Base-by-base conservation (phyloP, 2,113 vertebrate species). In the Tupaia tana region DNA sequence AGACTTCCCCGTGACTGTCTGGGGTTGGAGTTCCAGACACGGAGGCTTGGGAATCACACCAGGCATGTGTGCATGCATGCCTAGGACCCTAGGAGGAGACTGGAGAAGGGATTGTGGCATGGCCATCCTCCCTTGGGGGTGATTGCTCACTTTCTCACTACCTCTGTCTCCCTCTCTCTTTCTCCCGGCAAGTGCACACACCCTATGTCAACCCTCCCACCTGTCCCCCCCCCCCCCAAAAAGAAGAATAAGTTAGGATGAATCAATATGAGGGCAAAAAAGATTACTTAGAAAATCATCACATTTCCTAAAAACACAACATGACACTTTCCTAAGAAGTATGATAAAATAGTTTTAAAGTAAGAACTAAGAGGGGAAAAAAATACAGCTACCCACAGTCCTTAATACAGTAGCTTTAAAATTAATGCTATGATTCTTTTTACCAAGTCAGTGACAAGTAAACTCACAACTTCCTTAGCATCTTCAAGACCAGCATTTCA, bases 231-330 rank as follows among this genome's bases (percentile, higher is more conserved):
- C 6, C 43, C 43, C 43, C 6, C 43, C 43, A 3, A 43, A 43
- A n/a, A 91, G 90, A 95, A 74, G 9, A 90, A 15, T 58, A 89
- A 20, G 6, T 81, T 91, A 75, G 67, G 13, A 7, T 69, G 9
- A 10, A 58, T 77, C 83, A 79, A 71, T 61, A 80, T 19, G 34
- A 91, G 29, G 9, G n/a, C 59, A 7, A 58, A 94, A 91, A 69
- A 75, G 85, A 54, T 67, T 59, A 9, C 19, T 80, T 24, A 86
- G 18, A 6, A 80, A 71, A 73, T 27, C 19, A 92, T 15, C 16
- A 18, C 70, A 82, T 71, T 95, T 87, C 66, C 70, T 80, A 96
- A 87, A 88, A 84, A 86, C 22, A 14, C 10, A 95, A 9, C 34
- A 80, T 22, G 18, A 1, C 13, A 80, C 12, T 83, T 89, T 89